Evolutionary conservation across 2,797 vertebrate genomes (phyloP).

Genomic region (Oreochromis grahami): DNA sequence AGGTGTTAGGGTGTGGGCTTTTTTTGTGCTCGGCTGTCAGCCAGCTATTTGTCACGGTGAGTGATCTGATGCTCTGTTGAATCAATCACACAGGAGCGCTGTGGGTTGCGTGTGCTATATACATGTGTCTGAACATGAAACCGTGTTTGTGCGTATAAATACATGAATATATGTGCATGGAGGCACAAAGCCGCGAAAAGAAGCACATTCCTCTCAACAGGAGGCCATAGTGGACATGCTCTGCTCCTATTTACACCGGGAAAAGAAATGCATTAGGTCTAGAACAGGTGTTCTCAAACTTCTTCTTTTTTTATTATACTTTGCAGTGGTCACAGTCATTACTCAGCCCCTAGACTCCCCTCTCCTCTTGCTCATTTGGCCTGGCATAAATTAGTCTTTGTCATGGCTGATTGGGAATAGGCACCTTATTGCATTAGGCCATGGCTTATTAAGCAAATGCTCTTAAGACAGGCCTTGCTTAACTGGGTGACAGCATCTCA

Average conservation of each 20-base stretch:
- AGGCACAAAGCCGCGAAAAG: background rate
- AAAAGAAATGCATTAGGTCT: background rate
- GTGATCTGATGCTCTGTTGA: slow-evolving; percentile 69
- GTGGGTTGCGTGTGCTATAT: slow-evolving; percentile 47
- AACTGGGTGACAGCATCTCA: slow-evolving; percentile 78
- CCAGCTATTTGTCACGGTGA: slow-evolving; percentile 78
- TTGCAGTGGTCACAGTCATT: slow-evolving; percentile 42
- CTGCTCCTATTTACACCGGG: slow-evolving; percentile 32
- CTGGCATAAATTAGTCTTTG: slow-evolving; percentile 75
- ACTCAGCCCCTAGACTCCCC: slow-evolving; percentile 38
- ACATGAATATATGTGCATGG: slow-evolving; percentile 20
- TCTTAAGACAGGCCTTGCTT: slow-evolving; percentile 79
- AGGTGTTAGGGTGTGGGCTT: slow-evolving; percentile 74
- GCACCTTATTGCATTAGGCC: slow-evolving; percentile 80
- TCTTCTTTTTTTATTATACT: slow-evolving; percentile 12
- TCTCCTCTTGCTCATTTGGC: slow-evolving; percentile 55
- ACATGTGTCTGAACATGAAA: slow-evolving; percentile 44
- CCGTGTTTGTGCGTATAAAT: slow-evolving; percentile 32
- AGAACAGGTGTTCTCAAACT: slow-evolving; percentile 14
- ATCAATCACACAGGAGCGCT: slow-evolving; percentile 70
- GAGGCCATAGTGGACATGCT: background rate
- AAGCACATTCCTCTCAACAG: slow-evolving; percentile 23
- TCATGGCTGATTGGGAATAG: slow-evolving; percentile 80
- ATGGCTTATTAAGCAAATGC: slow-evolving; percentile 80
- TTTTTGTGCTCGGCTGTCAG: slow-evolving; percentile 77